phyloP scores from a whole-genome alignment of 1,140 invertebrate genomes.

The Dinoponera quadriceps region DNA sequence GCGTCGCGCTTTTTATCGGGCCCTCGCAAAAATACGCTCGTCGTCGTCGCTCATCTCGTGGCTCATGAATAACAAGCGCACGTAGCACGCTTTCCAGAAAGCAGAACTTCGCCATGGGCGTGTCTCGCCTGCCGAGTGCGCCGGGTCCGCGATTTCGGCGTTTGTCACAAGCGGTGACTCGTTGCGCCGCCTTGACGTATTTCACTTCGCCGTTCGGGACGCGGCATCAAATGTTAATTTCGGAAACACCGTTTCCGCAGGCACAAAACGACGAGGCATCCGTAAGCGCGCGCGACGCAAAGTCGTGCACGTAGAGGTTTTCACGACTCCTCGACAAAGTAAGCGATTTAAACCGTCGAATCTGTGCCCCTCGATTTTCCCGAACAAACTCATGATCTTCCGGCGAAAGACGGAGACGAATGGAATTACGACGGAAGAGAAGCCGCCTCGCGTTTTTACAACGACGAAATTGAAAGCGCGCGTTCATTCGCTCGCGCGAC shows the following conservation, averaged over 20 bases:
- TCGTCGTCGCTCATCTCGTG: conserved; percentile 46
- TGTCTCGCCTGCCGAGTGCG: conserved; percentile 69
- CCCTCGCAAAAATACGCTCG: conserved; percentile 55
- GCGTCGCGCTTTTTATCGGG: conserved; percentile 52
- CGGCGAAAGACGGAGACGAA: neutral
- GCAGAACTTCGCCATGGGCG: conserved; percentile 64
- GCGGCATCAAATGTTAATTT: neutral
- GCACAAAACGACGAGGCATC: no score
- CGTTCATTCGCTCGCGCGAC: neutral
- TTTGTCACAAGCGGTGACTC: conserved; percentile 9
- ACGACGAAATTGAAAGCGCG: neutral
- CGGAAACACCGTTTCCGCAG: neutral
- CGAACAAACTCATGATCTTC: no score
- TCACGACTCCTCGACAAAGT: no score
- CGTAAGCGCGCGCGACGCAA: no score
- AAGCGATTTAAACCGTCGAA: no score
- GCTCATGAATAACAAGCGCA: conserved; percentile 73
- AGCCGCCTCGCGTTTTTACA: neutral
- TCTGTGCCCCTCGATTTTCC: no score
- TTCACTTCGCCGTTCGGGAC: conserved; percentile 35
- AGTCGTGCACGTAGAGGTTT: no score
- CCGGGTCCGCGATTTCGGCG: conserved; percentile 56
- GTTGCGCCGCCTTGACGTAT: neutral
- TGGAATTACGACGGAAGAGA: neutral
- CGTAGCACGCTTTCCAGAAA: conserved; percentile 70